Conservation (phyloP, 1,140 invertebrate genomes). For the Bactericera cockerelli region DNA sequence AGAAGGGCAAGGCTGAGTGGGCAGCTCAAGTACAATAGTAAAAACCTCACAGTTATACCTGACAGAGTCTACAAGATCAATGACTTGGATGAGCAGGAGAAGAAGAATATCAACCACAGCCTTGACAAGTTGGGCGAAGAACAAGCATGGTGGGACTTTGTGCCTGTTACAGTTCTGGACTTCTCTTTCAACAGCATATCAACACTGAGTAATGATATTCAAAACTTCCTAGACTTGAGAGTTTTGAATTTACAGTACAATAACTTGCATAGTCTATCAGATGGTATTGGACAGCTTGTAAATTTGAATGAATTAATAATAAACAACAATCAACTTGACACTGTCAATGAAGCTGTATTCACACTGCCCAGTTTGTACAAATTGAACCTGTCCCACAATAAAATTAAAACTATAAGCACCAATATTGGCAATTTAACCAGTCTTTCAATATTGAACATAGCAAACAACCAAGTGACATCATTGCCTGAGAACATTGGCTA, state of each 20-base stretch:
- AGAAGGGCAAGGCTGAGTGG: slow-evolving; percentile 2
- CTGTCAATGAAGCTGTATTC: not conserved
- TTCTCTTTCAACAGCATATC: not conserved
- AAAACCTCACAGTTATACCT: not conserved
- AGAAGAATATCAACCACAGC: not conserved
- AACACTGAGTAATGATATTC: not conserved
- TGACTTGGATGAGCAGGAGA: not conserved
- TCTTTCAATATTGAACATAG: not conserved
- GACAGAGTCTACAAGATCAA: not conserved
- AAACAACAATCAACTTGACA: slow-evolving; percentile 5
- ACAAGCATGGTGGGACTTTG: slow-evolving; percentile 3
- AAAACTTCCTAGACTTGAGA: slow-evolving; percentile 1
- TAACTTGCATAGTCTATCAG: not conserved
- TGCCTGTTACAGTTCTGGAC: not conserved
- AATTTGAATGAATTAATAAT: slow-evolving; percentile 1
- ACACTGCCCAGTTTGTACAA: not conserved
- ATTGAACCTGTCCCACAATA: not conserved
- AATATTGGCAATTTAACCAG: not conserved
- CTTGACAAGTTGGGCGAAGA: not conserved
- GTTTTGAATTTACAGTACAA: slow-evolving; percentile 3
- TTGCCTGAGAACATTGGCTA: not conserved
- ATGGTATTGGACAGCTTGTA: not conserved
- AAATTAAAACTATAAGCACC: not conserved
- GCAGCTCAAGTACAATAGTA: not conserved
- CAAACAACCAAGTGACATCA: not conserved